A percentile compares a stretch with the other conserved stretches of the same genome.
Conservation (phyloP, 2,797 vertebrate genomes). For the Otolemur crassicaudatus region DNA sequence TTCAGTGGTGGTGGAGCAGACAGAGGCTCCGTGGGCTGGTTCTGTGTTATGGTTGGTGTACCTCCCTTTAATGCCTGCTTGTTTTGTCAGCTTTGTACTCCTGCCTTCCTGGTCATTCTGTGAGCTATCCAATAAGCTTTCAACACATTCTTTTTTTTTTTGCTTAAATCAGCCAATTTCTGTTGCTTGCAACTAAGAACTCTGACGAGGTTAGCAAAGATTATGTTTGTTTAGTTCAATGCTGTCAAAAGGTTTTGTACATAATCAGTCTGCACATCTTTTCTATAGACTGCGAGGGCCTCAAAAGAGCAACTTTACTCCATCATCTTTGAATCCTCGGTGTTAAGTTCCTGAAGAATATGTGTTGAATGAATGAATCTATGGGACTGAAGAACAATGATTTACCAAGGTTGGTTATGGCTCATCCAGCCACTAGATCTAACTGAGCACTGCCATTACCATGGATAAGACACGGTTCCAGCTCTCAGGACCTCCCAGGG, state of each 20-base stretch:
- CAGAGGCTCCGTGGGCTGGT: neutral
- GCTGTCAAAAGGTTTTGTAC: neutral
- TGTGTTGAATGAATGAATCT: neutral
- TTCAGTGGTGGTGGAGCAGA: neutral
- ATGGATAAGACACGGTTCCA: neutral
- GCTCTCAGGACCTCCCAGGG: neutral
- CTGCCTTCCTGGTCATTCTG: slow-evolving; percentile 42
- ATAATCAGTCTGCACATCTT: neutral
- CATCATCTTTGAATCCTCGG: neutral
- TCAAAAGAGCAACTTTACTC: neutral
- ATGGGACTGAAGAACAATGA: neutral
- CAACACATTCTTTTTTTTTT: slow-evolving; percentile 20
- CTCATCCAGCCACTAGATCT: neutral
- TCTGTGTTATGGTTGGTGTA: fast-evolving
- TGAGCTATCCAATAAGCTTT: slow-evolving; percentile 51
- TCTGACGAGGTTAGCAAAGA: slow-evolving; percentile 33
- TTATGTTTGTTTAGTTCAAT: neutral
- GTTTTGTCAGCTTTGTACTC: slow-evolving; percentile 20
- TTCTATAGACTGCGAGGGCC: neutral
- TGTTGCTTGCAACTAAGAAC: slow-evolving; percentile 52
- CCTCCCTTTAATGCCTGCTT: neutral
- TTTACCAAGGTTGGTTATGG: neutral
- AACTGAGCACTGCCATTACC: neutral
- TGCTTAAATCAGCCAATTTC: slow-evolving; percentile 66
- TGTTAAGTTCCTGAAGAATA: neutral